Percentiles rank a stretch among this genome's conserved stretches.
Evolutionary conservation across 2,888 invertebrate genomes (phyloP).

Genomic region (Pandemis cinnamomeana): DNA sequence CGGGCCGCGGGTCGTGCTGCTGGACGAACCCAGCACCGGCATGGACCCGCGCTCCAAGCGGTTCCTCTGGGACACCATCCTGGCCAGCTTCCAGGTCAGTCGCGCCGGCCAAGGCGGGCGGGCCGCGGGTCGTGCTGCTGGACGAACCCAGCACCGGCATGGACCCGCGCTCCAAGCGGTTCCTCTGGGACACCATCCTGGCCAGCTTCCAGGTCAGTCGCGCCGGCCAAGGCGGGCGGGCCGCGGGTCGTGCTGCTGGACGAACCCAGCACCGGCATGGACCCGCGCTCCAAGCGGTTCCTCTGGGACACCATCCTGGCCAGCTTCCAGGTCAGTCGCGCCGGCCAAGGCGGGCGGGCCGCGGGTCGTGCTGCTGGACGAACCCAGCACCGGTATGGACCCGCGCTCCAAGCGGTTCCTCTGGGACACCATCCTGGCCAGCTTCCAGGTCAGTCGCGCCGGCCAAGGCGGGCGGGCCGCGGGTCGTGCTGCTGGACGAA

Average conservation of each 20-base stretch:
- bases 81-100: constrained; percentile 90
- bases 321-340: constrained; percentile 90
- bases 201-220: constrained; percentile 90
- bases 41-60: constrained; percentile 95
- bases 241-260: constrained; percentile 92
- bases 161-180: constrained; percentile 94
- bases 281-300: constrained; percentile 92
- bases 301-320: constrained; percentile 92
- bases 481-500: constrained; percentile 92
- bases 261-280: constrained; percentile 95
- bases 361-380: constrained; percentile 91
- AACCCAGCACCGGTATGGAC: constrained; percentile 95
- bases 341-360: constrained; percentile 94
- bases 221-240: constrained; percentile 92
- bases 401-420: constrained; percentile 92
- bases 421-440: constrained; percentile 92
- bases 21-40: constrained; percentile 94
- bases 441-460: constrained; percentile 91
- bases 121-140: constrained; percentile 90
- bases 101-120: constrained; percentile 93
- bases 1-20: constrained; percentile 89
- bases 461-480: constrained; percentile 92
- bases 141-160: constrained; percentile 95
- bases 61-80: constrained; percentile 92
- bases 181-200: constrained; percentile 92